Base-by-base conservation (phyloP, 2,113 vertebrate species). In the Lates calcarifer region DNA sequence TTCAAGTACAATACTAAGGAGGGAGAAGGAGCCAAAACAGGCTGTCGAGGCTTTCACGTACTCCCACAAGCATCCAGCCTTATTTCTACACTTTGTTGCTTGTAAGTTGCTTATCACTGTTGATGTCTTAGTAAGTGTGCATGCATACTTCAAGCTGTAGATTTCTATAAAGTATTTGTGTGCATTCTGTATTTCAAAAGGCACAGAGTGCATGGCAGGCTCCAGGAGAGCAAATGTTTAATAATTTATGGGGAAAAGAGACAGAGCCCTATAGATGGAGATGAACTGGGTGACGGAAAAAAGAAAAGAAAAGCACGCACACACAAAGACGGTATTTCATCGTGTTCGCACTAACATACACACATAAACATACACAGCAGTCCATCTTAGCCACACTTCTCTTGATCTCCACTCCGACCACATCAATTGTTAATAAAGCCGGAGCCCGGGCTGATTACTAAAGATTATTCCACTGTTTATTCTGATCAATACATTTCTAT, bases 381-480 rank as follows among this genome's bases (percentile, higher is more conserved):
- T 76, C 87, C 72, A 77, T 78, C 75, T 66, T n/a, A 51, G 63
- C 83, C 18, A 2, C 1, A 24, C 60, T 82, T 77, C 86, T 86
- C 83, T 90, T 91, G 77, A 91, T 93, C 92, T 90, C 83, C 76
- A 90, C 90, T 92, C 85, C 78, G 15, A 73, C 88, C 90, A 83
- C 92, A 94, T 94, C 86, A 93, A 90, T 92, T 91, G 86, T 91
- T 93, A 93, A 94, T 92, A 94, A 90, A 92, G 90, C 84, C 29
- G 0, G 55, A 73, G 82, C 45, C 82, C 45, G 0, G 69, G 82
- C 85, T 93, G 91, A 94, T 92, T 92, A 92, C 86, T 91, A 92
- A 91, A 91, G 93, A 91, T 91, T 92, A 92, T 94, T 92, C 92
- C 80, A 63, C 89, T 93, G 90, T 92, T 93, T 92, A 91, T 94